phyloP scores from a whole-genome alignment of 2,888 invertebrate genomes.

The Aspidiotus destructor region DNA sequence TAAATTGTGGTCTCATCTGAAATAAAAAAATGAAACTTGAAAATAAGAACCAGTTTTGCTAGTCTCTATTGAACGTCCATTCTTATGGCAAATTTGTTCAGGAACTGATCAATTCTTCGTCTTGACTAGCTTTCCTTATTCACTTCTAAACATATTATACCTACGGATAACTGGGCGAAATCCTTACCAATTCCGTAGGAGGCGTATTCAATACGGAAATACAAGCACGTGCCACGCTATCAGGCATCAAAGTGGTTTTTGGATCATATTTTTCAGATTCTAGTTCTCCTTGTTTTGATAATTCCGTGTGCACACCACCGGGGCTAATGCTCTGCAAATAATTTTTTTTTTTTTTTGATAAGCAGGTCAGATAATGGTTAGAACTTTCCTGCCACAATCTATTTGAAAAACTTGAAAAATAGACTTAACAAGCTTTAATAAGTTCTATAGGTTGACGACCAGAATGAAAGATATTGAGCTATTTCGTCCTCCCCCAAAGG shows the following conservation, averaged over 20 bases:
- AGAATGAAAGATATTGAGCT: no score
- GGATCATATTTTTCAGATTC: not conserved
- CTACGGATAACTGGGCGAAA: not conserved
- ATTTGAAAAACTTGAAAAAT: not conserved
- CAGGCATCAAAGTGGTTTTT: conserved; percentile 5
- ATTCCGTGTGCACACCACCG: conserved; percentile 5
- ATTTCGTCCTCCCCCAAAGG: no score
- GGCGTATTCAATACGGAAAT: conserved; percentile 11
- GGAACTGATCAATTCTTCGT: no score
- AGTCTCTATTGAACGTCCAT: no score
- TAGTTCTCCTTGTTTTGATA: not conserved
- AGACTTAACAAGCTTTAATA: no score
- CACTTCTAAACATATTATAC: not conserved
- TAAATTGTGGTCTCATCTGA: no score
- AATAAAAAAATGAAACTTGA: no score
- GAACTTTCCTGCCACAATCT: not conserved
- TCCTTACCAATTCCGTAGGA: conserved; percentile 9
- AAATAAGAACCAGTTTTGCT: no score
- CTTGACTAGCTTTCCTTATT: no score
- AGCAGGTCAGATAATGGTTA: not conserved
- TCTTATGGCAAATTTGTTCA: no score
- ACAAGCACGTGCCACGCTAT: conserved; percentile 15
- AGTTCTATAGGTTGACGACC: not conserved
- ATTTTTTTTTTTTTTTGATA: not conserved
- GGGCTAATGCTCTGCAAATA: conserved; percentile 23